Base-by-base conservation (phyloP, 2,113 vertebrate species). In the Promerops cafer region DNA sequence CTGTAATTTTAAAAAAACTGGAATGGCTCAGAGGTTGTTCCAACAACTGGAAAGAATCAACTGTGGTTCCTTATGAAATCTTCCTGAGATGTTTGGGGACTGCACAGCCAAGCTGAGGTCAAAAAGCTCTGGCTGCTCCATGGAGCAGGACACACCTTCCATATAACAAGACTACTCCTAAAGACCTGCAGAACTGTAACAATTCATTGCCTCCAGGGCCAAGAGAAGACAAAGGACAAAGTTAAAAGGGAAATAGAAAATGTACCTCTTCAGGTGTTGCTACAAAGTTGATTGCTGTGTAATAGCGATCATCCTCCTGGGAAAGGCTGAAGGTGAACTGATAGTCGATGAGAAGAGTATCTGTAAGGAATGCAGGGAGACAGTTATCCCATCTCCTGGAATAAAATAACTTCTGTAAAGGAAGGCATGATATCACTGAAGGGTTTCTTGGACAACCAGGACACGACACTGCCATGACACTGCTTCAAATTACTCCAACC, bases 281-380 rank as follows among this genome's bases (percentile, higher is more conserved):
- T 95, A 99, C 99, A 68, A 99, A 99, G 98, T 99, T 99, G 98
- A 99, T 99, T 83, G 99, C 99, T 42, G 99, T 99, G 96, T 99
- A 99, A 96, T 99, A 99, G 54, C 99, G 99, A 95, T 99, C 99
- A 33, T 99, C 99, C 97, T 99, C 99, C 97, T 99, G 99, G 49
- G 99, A 99, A 70, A 99, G 98, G 96, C 99, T 99, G 98, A 99
- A 99, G 97, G 99, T 99, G 98, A 99, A 99, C 98, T 99, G 99
- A 97, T 99, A 99, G 98, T 99, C 99, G 72, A 99, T 99, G 87
- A 99, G 98, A 40, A 99, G 98, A 24, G 99, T 99, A 96, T 99
- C 99, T 99, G 96, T 8, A 79, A 86, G 89, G 60, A 94, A 94
- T 1, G 81, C 54, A 89, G 0, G 12, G 17, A 77, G 10, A 81